phyloP scores from a whole-genome alignment of 2,797 vertebrate genomes.

The Synaphobranchus kaupii region DNA sequence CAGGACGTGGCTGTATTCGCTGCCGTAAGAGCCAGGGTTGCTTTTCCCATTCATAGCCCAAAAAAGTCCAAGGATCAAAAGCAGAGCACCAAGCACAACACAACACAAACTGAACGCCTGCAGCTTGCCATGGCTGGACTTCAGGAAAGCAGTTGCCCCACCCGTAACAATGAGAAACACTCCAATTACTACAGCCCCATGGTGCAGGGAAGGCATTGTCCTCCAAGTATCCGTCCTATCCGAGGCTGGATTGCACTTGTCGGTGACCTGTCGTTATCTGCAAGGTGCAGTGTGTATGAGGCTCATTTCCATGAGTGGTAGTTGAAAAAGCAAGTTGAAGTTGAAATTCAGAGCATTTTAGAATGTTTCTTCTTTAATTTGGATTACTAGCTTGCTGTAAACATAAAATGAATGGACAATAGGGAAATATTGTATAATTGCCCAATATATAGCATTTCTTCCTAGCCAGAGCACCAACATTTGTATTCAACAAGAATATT shows the following conservation, averaged over 20 bases:
- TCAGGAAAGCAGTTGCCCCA: conserved; percentile 76
- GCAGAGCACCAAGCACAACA: conserved; percentile 77
- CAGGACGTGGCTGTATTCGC: conserved; percentile 66
- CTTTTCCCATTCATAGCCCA: conserved; percentile 79
- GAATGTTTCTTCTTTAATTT: not conserved
- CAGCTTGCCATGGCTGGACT: conserved; percentile 69
- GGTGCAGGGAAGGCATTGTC: conserved; percentile 79
- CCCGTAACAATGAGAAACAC: conserved; percentile 79
- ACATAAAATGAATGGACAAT: not conserved
- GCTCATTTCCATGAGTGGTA: conserved; percentile 40
- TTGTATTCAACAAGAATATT: not conserved
- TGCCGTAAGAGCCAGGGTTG: conserved; percentile 62
- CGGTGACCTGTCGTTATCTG: conserved; percentile 42
- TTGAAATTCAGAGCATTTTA: not conserved
- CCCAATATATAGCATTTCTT: not conserved
- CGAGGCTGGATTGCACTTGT: conserved; percentile 10
- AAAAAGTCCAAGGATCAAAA: conserved; percentile 79
- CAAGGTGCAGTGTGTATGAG: conserved; percentile 38
- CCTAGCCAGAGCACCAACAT: not conserved
- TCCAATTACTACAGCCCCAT: conserved; percentile 76
- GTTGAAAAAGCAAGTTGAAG: not conserved
- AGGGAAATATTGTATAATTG: not conserved
- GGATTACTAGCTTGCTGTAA: not conserved
- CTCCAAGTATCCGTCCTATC: conserved; percentile 26
- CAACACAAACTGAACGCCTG: conserved; percentile 80